These are phyloP conservation scores for Tauraco hartlaubi DNA, from an alignment of 2,797 vertebrate species.

Conservation along the genomic window DNA sequence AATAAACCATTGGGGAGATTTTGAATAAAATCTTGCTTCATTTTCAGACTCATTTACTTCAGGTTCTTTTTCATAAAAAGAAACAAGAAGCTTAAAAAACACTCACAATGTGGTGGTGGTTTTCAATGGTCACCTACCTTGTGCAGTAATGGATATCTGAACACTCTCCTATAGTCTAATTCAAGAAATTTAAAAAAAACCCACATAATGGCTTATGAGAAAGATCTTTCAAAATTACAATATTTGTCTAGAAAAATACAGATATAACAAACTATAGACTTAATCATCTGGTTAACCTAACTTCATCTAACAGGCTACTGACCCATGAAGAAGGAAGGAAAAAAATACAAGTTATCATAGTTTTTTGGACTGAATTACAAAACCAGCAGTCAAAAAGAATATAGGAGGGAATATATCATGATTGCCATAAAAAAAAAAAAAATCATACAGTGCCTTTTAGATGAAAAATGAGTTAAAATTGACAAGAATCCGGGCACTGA, in stretches of 20 bases:
- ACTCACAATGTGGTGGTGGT: background rate
- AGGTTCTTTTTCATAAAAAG: background rate
- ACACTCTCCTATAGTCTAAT: background rate
- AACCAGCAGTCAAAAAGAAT: background rate
- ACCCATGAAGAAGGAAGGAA: background rate
- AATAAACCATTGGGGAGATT: background rate
- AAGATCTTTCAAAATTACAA: background rate
- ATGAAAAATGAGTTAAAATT: slow-evolving; percentile 27
- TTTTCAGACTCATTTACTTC: background rate
- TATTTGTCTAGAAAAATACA: background rate
- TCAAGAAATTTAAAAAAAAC: background rate
- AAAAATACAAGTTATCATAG: background rate
- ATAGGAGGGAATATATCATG: background rate
- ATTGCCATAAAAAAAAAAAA: background rate
- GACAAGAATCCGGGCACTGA: background rate
- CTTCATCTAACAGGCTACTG: background rate
- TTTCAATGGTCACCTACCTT: background rate
- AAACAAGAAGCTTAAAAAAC: background rate
- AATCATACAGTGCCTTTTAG: background rate
- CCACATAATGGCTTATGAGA: background rate
- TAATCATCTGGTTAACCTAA: background rate
- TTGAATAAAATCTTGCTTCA: background rate
- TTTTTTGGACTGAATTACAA: background rate
- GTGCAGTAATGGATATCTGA: background rate
- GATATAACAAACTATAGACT: background rate